Conservation (phyloP, 2,797 vertebrate genomes). For the Rhincodon typus region DNA sequence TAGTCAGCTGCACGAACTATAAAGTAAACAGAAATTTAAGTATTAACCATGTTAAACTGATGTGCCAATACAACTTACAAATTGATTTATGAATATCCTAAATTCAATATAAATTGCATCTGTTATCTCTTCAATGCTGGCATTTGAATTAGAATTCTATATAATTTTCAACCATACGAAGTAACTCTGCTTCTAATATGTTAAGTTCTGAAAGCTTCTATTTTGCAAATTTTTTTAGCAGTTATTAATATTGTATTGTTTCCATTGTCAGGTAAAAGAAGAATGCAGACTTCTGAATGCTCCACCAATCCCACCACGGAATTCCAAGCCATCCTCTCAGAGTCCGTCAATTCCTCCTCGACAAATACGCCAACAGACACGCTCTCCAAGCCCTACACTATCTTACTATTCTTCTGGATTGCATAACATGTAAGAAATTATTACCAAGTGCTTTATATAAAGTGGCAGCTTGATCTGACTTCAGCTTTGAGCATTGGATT, state of each 20-base stretch:
- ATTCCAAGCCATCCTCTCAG: conserved; percentile 72
- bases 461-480: background rate
- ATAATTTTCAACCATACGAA: background rate
- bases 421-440: conserved; percentile 82
- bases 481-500: background rate
- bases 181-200: background rate
- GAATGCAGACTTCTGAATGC: conserved; percentile 94
- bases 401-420: conserved; percentile 97
- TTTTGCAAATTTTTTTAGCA: background rate
- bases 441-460: background rate
- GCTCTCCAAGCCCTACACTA: conserved; percentile 90
- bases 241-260: conserved; percentile 45
- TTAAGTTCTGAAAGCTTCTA: background rate
- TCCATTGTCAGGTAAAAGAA: conserved; percentile 77
- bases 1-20: background rate
- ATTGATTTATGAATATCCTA: background rate
- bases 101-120: background rate
- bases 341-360: conserved; percentile 71
- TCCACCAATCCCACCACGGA: conserved; percentile 88
- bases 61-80: background rate
- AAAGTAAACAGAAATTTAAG: background rate
- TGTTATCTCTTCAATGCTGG: background rate
- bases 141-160: background rate
- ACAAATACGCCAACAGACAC: conserved; percentile 72
- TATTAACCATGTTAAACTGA: background rate